Percentiles rank a stretch among this genome's conserved stretches.
These are phyloP conservation scores for Triplophysa tibetana DNA, from an alignment of 2,113 vertebrate species.

Conservation along the genomic window DNA sequence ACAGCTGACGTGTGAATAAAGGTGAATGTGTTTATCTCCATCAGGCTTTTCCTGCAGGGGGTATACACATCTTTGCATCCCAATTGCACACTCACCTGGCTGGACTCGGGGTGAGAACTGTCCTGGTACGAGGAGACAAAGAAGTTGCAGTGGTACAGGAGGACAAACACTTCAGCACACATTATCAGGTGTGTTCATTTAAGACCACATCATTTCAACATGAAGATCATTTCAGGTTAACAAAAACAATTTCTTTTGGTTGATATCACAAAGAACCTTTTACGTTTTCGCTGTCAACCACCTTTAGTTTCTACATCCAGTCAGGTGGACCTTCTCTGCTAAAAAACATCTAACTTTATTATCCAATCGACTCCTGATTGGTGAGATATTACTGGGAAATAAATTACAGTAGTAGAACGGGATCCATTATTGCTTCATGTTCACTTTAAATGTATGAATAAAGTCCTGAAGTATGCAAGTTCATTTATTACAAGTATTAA, in stretches of 20 bases:
- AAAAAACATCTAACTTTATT: no score
- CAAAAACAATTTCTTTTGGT: not conserved
- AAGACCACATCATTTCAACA: no score
- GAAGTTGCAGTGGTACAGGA: constrained; percentile 83
- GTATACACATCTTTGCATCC: constrained; percentile 91
- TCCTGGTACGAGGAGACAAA: constrained; percentile 75
- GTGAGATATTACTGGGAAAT: no score
- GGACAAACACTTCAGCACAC: constrained; percentile 92
- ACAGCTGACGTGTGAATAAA: not conserved
- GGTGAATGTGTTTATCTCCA: not conserved
- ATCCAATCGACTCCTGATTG: no score
- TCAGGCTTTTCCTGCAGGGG: constrained; percentile 81
- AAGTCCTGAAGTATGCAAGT: no score
- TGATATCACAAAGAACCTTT: not conserved
- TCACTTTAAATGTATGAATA: no score
- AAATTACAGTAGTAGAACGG: no score
- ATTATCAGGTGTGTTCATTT: constrained; percentile 84
- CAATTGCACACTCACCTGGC: constrained; percentile 96
- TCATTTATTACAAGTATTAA: no score
- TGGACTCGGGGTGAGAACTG: constrained; percentile 81
- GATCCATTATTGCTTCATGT: no score
- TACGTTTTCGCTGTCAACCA: not conserved
- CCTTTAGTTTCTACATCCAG: not conserved
- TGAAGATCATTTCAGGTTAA: no score
- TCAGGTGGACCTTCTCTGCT: not conserved